Conservation (phyloP, 2,797 vertebrate species). For the Loris lydekkerianus region DNA sequence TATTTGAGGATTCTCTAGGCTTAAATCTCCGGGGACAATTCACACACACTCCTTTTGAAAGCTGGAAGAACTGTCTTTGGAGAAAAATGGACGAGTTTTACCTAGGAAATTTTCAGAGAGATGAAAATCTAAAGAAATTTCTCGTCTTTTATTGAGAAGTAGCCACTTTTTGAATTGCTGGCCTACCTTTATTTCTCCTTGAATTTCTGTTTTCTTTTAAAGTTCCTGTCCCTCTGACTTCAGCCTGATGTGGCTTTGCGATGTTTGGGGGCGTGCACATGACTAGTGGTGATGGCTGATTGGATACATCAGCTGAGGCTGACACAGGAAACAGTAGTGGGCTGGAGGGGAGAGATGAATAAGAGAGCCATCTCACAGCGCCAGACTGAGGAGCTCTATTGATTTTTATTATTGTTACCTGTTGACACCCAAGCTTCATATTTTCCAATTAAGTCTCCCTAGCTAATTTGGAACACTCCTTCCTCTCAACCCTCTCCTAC, state of each 20-base stretch:
- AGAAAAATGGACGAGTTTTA: conserved; percentile 29
- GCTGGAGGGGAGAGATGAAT: conserved; percentile 14
- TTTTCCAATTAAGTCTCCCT: conserved; percentile 50
- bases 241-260: conserved; percentile 45
- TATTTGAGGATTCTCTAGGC: neutral
- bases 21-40: conserved; percentile 3
- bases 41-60: neutral
- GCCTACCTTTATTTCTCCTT: neutral
- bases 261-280: conserved; percentile 66
- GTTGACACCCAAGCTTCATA: neutral
- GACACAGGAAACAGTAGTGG: conserved; percentile 55
- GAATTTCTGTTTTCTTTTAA: conserved; percentile 65
- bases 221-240: conserved; percentile 39
- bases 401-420: conserved; percentile 32
- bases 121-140: conserved; percentile 3
- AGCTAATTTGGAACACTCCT: conserved; percentile 40
- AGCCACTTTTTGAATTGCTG: neutral
- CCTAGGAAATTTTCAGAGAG: conserved; percentile 47
- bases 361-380: neutral
- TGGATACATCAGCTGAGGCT: conserved; percentile 35
- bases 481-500: conserved; percentile 13
- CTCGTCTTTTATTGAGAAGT: neutral
- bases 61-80: conserved; percentile 31
- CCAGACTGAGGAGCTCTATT: neutral
- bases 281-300: conserved; percentile 50